These are phyloP conservation scores for Castor canadensis DNA, from an alignment of 2,113 vertebrate species.

Conservation along the genomic window DNA sequence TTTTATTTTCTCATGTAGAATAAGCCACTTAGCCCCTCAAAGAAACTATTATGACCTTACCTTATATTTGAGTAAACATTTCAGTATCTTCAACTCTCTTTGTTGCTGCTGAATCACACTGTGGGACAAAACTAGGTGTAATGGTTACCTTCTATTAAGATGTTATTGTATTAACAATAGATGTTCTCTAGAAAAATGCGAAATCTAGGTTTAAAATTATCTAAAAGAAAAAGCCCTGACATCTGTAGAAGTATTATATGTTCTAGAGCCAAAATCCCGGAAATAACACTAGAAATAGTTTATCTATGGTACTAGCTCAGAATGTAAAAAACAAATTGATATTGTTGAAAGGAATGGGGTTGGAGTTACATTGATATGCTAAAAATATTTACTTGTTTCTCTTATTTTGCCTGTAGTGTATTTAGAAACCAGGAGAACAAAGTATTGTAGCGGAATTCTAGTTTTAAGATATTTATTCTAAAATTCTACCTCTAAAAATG, in stretches of 20 bases:
- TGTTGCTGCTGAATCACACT: background rate
- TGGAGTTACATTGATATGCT: background rate
- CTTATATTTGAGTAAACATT: background rate
- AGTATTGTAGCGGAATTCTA: background rate
- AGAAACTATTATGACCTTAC: background rate
- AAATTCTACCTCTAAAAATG: background rate
- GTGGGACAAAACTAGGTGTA: too few relatives aligned
- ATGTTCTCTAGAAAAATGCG: background rate
- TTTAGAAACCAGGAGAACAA: background rate
- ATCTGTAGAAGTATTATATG: background rate
- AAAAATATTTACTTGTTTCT: background rate
- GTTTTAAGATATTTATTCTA: background rate
- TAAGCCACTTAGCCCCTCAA: background rate
- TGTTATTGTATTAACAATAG: background rate
- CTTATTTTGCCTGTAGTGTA: background rate
- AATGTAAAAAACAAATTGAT: background rate
- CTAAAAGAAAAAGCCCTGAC: fast-evolving
- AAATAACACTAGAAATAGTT: background rate
- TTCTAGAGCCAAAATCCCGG: background rate
- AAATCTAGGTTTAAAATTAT: background rate
- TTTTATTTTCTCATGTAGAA: background rate
- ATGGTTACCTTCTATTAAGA: background rate
- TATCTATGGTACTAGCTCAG: background rate
- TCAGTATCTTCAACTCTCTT: background rate
- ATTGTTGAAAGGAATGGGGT: background rate